phyloP scores from a whole-genome alignment of 2,113 vertebrate genomes.

The Talpa occidentalis region DNA sequence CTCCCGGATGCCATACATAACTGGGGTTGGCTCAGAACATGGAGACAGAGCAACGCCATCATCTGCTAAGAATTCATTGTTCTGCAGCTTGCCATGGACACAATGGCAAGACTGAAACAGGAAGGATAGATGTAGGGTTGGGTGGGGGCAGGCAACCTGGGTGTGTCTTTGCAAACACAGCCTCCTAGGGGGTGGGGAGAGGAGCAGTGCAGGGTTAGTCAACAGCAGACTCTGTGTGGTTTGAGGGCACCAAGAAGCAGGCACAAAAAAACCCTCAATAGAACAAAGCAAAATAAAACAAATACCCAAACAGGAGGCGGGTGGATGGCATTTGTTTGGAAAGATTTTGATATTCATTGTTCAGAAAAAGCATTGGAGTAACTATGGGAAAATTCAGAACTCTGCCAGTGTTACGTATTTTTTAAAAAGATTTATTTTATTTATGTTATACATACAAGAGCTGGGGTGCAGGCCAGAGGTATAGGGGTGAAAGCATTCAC shows the following conservation, averaged over 20 bases:
- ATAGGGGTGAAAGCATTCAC: too few relatives aligned
- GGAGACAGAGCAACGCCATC: conserved; percentile 49
- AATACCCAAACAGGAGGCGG: conserved; percentile 40
- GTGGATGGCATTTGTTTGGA: not conserved
- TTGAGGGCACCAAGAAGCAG: conserved; percentile 24
- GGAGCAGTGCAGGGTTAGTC: not conserved
- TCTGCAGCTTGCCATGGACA: conserved; percentile 44
- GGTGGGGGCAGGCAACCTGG: conserved; percentile 1
- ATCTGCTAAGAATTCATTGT: conserved; percentile 73
- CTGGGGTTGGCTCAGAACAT: conserved; percentile 45
- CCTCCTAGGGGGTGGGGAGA: not conserved
- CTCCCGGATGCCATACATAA: conserved; percentile 74
- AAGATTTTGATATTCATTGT: conserved; percentile 50
- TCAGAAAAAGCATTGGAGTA: not conserved
- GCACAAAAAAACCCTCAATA: not conserved
- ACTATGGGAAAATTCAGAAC: conserved; percentile 43
- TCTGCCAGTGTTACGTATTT: not conserved
- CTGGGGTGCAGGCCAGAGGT: too few relatives aligned
- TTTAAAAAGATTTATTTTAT: too few relatives aligned
- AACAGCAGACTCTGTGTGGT: conserved; percentile 7
- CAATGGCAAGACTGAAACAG: conserved; percentile 58
- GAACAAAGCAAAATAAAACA: conserved; percentile 36
- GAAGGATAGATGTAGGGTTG: not conserved
- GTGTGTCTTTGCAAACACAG: conserved; percentile 41
- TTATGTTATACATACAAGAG: too few relatives aligned